Evolutionary conservation across 2,113 vertebrate genomes (phyloP), one percentile per base, ranked within the genome.

Genomic region (Bufo bufo): DNA sequence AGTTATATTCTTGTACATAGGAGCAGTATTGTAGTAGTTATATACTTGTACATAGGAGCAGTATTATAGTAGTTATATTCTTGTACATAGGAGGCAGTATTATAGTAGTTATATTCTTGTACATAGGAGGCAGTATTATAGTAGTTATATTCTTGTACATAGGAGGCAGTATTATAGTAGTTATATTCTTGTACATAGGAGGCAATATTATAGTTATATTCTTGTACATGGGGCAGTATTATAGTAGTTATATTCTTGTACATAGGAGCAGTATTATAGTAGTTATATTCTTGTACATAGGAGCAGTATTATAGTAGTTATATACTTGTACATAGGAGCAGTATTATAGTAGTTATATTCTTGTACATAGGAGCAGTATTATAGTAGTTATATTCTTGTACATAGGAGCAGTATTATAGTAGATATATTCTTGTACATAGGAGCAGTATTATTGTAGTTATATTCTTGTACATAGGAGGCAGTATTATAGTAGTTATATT

Each of bases 41-140:
- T 52, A 52, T 52, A 2, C 52, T 52, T 52, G 52, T 52, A 1
- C 9, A 52, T 52, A 52, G 52, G 17, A 7, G 61, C 61, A 63
- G 61, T 63, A 63, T 63, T 63, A 63, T 63, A 63, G 61, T 63
- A 63, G 61, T 63, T 63, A 63, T 63, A 63, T 63, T 63, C 61
- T 63, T 63, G 61, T 61, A 61, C 16, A 61, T 61, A 61, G 59
- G 59, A 6, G 3, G 3, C 17, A 63, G 61, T 63, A 63, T 63
- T 63, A 63, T 63, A 63, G 61, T 63, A 63, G 61, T 63, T 20
- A 63, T 63, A 63, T 63, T 63, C 16, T 6, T 63, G 61, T 63
- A 63, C 5, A 63, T 63, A 63, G 61, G 61, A 5, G 33, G 61
- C 17, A 20, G 61, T 63, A 63, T 63, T 63, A 63, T 63, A 63